These are phyloP conservation scores for Mesorhabditis spiculigera DNA, from an alignment of 2,888 invertebrate genomes.

Conservation along the genomic window DNA sequence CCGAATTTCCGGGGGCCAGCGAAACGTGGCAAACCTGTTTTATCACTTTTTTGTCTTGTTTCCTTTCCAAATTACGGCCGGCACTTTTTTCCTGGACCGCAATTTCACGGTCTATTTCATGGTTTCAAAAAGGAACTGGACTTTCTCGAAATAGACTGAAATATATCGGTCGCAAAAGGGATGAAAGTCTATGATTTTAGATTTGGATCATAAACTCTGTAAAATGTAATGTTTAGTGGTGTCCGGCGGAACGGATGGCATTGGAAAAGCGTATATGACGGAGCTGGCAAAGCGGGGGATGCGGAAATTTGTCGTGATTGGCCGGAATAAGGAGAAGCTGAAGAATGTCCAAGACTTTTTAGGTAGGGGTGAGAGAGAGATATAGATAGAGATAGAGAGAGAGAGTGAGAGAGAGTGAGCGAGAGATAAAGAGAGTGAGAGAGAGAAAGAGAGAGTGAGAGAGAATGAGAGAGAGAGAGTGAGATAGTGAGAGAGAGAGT, in stretches of 20 bases:
- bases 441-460: too few relatives aligned
- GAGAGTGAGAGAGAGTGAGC: background rate
- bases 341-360: slow-evolving; percentile 41
- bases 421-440: too few relatives aligned
- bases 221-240: slow-evolving; percentile 31
- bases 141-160: background rate
- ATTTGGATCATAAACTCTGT: background rate
- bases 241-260: slow-evolving; percentile 53
- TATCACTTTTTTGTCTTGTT: too few relatives aligned
- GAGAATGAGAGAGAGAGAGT: too few relatives aligned
- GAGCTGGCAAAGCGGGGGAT: slow-evolving; percentile 50
- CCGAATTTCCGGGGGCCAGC: too few relatives aligned
- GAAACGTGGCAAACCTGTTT: too few relatives aligned
- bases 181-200: background rate
- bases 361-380: slow-evolving; percentile 28
- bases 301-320: slow-evolving; percentile 51
- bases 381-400: background rate
- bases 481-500: too few relatives aligned
- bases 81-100: too few relatives aligned
- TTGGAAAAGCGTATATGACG: slow-evolving; percentile 49
- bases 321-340: slow-evolving; percentile 45
- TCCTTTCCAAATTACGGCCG: too few relatives aligned
- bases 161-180: background rate
- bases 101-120: too few relatives aligned
- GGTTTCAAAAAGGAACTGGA: too few relatives aligned